phyloP scores from a whole-genome alignment of 2,797 vertebrate genomes.

The Myioborus melanocephalus region DNA sequence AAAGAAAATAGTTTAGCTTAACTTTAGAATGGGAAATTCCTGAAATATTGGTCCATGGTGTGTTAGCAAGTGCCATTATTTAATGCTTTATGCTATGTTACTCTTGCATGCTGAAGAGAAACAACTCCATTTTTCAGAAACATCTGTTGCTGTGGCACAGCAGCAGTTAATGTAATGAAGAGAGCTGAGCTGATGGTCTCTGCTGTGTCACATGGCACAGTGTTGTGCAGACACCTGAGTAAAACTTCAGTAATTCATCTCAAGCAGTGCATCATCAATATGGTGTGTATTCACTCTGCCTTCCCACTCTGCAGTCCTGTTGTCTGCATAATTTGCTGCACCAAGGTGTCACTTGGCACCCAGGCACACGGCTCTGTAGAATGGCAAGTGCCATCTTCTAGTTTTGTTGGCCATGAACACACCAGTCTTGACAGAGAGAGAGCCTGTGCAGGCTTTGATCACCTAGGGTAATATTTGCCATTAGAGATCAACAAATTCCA shows the following conservation, averaged over 20 bases:
- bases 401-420: not conserved
- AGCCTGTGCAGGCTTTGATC: not conserved
- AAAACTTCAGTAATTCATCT: not conserved
- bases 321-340: not conserved
- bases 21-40: not conserved
- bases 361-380: accelerated
- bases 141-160: not conserved
- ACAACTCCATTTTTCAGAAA: not conserved
- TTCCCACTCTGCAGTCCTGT: not conserved
- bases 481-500: not conserved
- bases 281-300: not conserved
- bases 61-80: not conserved
- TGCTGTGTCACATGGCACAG: not conserved
- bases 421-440: not conserved
- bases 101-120: not conserved
- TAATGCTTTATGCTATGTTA: not conserved
- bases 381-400: not conserved
- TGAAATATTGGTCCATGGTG: not conserved
- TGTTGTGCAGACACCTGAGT: accelerated
- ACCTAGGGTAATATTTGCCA: not conserved
- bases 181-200: not conserved
- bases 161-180: not conserved
- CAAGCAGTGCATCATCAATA: not conserved
- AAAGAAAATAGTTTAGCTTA: not conserved
- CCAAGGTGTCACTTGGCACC: not conserved